Base-by-base conservation (phyloP, 2,888 invertebrate species). In the Acanthosepion lycidas region DNA sequence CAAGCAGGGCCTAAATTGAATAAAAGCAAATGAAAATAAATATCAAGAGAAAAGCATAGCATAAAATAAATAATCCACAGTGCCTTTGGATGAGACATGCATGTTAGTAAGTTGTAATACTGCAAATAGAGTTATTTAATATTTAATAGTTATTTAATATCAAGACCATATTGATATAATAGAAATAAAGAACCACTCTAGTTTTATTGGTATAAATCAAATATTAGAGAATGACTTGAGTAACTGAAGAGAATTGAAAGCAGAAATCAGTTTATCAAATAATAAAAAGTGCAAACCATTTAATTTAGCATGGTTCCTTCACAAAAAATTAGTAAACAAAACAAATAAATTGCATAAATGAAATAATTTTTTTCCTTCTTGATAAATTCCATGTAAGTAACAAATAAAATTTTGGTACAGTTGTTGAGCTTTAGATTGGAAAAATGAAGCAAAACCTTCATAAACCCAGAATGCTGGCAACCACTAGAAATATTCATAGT, bases 291-390 rank as follows among this genome's bases (percentile, higher is more conserved):
- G 78, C 12, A 78, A n/a, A 33, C n/a, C n/a, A 78, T 78, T 78
- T 33, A 78, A 78, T 78, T 78, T n/a, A 6, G 6, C 55, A 55
- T 55, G 55, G 15, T 55, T 55, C 55, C n/a, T 78, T 78, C n/a
- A 78, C n/a, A 78, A 15, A 64, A 15, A 78, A n/a, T 78, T 78
- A 78, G 15, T 78, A 92, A 42, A 93, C 48, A 92, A 42, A 51
- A 93, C 49, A 51, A 28, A 93, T 93, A 15, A 93, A 93, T 93
- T 28, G 49, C 18, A 93, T 93, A n/a, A 51, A 93, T 48, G 15
- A 93, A 49, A 93, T 49, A 12, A 53, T n/a, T 28, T 93, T 92
- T 33, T 28, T 42, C 93, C 23, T 93, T 93, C 48, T n/a, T 42
- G 26, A 26, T 64, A 64, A 64, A 26, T 26, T 64, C 64, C n/a